Base-by-base conservation (phyloP, 1,140 invertebrate species). In the Saccostrea echinata region DNA sequence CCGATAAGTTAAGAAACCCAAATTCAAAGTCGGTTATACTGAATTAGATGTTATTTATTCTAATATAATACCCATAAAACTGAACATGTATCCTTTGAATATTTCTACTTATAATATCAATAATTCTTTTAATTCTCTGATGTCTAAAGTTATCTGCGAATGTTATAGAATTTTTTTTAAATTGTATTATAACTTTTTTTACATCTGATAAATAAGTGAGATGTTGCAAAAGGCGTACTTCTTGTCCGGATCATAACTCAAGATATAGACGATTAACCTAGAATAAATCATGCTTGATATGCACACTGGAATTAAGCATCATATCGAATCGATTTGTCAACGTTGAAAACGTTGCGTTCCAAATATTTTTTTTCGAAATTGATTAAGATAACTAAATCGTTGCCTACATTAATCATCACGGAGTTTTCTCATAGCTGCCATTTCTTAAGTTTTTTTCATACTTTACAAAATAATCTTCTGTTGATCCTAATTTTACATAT, bases 321-420 rank as follows among this genome's bases (percentile, higher is more conserved):
- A 76, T 76, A 30, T 76, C 68, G 27, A 76, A 76, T 27, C 24
- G 68, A 76, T 76, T 76, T 76, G 68, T 76, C 68, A 76, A 76
- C 12, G 68, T 30, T 76, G 68, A 27, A 76, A 76, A 30, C 24
- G 13, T 16, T 16, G 27, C 68, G 68, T 13, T 76, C 30, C 11
- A 30, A 33, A 4, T 27, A 76, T 13, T 76, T 30, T 76, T 68
- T 76, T 76, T 76, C 27, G 12, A 33, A 76, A 76, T 76, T 76
- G 68, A 33, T 76, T 30, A 33, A 76, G 68, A 76, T 76, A 76
- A 76, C 68, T 30, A 16, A 76, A 76, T 76, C 68, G 16, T 27
- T 30, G 27, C 24, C 2, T 12, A 30, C 13, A 76, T 76, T 18
- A 76, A 76, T 76, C 68, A 76, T 76, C 11, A 33, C 24, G 27